Base-by-base conservation (phyloP, 1,140 invertebrate genomes). In the Varroa destructor region DNA sequence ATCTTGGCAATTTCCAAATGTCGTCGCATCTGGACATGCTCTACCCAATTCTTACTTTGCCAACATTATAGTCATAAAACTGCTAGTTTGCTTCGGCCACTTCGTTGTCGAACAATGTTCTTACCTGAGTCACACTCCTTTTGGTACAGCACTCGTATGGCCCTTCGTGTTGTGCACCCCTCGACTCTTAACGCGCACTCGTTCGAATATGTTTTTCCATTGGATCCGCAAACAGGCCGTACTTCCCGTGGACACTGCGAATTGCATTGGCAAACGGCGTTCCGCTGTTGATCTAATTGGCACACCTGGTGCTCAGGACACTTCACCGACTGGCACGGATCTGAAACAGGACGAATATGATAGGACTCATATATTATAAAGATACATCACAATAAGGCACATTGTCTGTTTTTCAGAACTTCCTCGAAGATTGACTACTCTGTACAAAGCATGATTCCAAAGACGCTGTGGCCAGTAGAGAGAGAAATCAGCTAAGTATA, bases 281-380 rank as follows among this genome's bases (percentile, higher is more conserved):
- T 84, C 25, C 90, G 84, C 55, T 85, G 83, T n/a, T 83, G 83
- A 79, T 90, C 88, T 76, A 93, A 79, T 77, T 89, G 88, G 81
- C 90, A 93, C 75, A 90, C 83, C 81, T 92, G 88, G 10, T 87
- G 86, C 71, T 87, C 85, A 0, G 86, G 84, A 80, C 91, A 93
- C 67, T 84, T 82, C 14, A 89, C 81, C 2, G 79, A 79, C 73
- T 85, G 84, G 77, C 90, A 93, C 1, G 91, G 90, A 84, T 93
- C 90, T 93, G 81, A 8, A 77, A 73, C 72, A 14, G 71, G 57
- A 74, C 56, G 56, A 54, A 71, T 46, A 67, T 36, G 6, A 58
- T 51, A 51, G 25, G 25, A 25, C 25, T 25, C 25, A 25, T 25
- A 25, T 25, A 25, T 25, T 25, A 25, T 25, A 25, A 25, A 25